These are phyloP conservation scores for Chorisops tibialis DNA, from an alignment of 2,888 invertebrate genomes.

Conservation along the genomic window DNA sequence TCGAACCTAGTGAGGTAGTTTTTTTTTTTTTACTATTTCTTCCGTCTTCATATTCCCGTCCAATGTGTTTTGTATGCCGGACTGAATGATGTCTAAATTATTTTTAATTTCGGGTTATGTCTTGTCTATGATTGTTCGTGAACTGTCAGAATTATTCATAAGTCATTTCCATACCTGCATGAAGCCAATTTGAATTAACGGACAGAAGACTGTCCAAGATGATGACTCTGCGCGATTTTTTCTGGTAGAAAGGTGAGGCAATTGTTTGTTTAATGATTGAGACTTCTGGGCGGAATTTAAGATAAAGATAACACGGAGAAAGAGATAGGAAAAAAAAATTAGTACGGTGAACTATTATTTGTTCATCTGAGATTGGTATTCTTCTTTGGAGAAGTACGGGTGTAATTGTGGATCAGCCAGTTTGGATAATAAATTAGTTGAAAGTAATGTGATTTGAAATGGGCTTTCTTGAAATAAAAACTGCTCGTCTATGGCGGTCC, in stretches of 20 bases:
- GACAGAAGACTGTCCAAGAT: slow-evolving; percentile 14
- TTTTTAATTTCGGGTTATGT: slow-evolving; percentile 32
- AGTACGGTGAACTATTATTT: slow-evolving; percentile 9
- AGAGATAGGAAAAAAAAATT: background rate
- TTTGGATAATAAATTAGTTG: background rate
- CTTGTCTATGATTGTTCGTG: slow-evolving; percentile 31
- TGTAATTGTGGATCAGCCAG: background rate
- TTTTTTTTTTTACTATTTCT: slow-evolving; percentile 4
- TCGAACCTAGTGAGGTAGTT: background rate
- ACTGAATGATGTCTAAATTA: slow-evolving; percentile 32
- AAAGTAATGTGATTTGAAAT: no score
- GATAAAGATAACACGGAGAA: slow-evolving; percentile 22
- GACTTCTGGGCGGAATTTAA: slow-evolving; percentile 21
- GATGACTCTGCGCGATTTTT: slow-evolving; percentile 29
- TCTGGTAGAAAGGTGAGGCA: slow-evolving; percentile 16
- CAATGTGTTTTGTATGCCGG: slow-evolving; percentile 19
- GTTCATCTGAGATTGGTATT: background rate
- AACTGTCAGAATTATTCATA: slow-evolving; percentile 34
- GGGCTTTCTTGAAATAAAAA: no score
- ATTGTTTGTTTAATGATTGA: slow-evolving; percentile 31
- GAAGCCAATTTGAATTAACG: slow-evolving; percentile 27
- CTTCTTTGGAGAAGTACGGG: background rate
- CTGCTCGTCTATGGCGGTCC: no score
- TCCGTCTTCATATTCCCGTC: slow-evolving; percentile 8
- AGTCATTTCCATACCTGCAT: slow-evolving; percentile 32